Conservation (phyloP, 2,113 vertebrate genomes). For the Gallinago undulata region DNA sequence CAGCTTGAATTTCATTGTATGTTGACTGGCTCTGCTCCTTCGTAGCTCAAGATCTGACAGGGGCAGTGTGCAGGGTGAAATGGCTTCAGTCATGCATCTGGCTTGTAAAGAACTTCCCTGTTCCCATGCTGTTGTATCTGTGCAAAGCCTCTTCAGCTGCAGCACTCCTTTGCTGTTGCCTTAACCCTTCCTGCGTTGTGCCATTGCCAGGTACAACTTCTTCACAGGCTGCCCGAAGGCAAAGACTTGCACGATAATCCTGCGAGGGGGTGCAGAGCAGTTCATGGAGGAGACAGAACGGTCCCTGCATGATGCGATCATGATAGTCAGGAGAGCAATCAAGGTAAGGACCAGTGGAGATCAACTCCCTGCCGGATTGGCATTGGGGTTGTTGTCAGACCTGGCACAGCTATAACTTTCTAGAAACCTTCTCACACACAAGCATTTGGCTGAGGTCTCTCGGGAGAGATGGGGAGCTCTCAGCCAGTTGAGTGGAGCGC, state of each 20-base stretch:
- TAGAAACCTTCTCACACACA: not conserved
- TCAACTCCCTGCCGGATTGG: not conserved
- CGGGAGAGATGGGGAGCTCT: rapidly evolving
- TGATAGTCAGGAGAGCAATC: slow-evolving; percentile 96
- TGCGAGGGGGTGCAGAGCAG: slow-evolving; percentile 93
- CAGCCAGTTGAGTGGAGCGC: rapidly evolving
- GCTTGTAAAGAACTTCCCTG: not conserved
- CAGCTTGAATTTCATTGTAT: not conserved
- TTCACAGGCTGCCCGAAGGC: slow-evolving; percentile 95
- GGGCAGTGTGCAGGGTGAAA: rapidly evolving
- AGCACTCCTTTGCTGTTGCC: rapidly evolving
- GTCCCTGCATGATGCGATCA: slow-evolving; percentile 96
- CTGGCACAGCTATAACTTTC: not conserved
- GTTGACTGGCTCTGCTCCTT: not conserved
- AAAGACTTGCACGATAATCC: slow-evolving; percentile 94
- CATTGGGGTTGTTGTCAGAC: rapidly evolving
- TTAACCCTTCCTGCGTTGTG: not conserved
- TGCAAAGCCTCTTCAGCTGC: not conserved
- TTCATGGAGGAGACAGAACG: slow-evolving; percentile 98
- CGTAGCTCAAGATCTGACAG: rapidly evolving
- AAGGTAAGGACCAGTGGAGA: slow-evolving; percentile 74
- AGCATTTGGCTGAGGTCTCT: not conserved
- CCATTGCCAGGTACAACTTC: slow-evolving; percentile 86
- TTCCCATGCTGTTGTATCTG: rapidly evolving
- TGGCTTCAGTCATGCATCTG: rapidly evolving